These are phyloP conservation scores for Ephydatia muelleri DNA, from an alignment of 37 sponge, comb jelly and placozoan genomes.

Conservation along the genomic window DNA sequence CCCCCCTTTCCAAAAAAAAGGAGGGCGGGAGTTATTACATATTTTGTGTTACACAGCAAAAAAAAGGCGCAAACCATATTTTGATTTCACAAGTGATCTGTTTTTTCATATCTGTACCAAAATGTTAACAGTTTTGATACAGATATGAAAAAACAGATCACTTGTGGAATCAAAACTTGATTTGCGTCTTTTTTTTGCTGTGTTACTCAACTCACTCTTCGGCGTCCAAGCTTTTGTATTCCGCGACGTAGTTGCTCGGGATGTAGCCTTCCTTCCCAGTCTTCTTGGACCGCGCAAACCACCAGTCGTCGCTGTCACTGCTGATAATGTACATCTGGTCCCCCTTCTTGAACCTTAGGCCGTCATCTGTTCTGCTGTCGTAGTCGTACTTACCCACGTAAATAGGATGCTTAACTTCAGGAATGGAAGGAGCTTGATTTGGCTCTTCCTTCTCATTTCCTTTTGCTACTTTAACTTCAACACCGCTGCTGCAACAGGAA, in stretches of 20 bases:
- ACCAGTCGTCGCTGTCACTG: conserved; percentile 95
- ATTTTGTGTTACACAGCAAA: too few species aligned
- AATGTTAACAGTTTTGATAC: too few species aligned
- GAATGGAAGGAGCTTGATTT: background rate
- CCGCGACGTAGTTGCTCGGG: conserved; percentile 95
- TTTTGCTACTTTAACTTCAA: background rate
- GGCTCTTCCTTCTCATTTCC: background rate
- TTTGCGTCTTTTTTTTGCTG: background rate
- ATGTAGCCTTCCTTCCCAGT: conserved; percentile 92
- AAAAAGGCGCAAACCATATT: too few species aligned
- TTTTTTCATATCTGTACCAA: too few species aligned
- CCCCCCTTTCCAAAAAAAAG: too few species aligned
- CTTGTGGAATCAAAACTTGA: background rate
- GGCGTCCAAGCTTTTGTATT: conserved; percentile 91
- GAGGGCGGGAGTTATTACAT: too few species aligned
- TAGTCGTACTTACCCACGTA: conserved; percentile 97
- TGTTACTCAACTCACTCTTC: conserved; percentile 90
- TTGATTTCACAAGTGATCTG: too few species aligned
- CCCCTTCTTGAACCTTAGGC: conserved; percentile 89
- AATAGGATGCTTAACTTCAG: conserved; percentile 43
- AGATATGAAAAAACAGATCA: background rate
- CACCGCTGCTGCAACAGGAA: background rate
- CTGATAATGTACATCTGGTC: conserved; percentile 90
- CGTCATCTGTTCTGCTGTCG: conserved; percentile 89
- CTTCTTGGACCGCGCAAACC: conserved; percentile 85